Base-by-base conservation (phyloP, 2,797 vertebrate genomes). In the Micrastur ruficollis region DNA sequence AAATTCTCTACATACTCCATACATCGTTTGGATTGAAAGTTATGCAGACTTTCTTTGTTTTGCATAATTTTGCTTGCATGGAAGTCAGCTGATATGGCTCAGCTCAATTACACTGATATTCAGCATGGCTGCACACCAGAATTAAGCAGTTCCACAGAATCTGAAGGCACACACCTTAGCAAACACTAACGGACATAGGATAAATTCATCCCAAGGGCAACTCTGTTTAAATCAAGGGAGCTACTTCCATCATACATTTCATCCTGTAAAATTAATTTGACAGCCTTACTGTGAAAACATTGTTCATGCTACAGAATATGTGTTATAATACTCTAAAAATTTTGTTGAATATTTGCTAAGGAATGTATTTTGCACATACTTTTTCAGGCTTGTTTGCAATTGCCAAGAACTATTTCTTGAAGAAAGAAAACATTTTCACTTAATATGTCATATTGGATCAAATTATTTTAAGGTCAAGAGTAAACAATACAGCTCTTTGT, bases 401-500 rank as follows among this genome's bases (percentile, higher is more conserved):
- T 94, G 92, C 78, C 89, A 94, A 89, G 36, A 96, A 82, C 36
- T 58, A 71, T 93, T 87, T 92, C 44, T 67, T 47, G 32, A 93
- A 86, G 72, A 92, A 92, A 89, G 59, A 65, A 93, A 94, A 91
- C 32, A 92, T 71, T 96, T 93, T 83, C 93, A 61, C n/a, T 67
- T 92, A 91, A 40, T 84, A 63, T 81, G 89, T 89, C 94, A 78
- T n/a, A 76, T 68, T 56, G 42, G 61, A 85, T 97, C 81, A 91
- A 67, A 85, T 92, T 94, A 52, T 94, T 94, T 80, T 93, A 87
- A 93, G 84, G 74, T 87, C 83, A 80, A 73, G 67, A 92, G 86
- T 94, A 96, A 96, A 94, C 86, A 96, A 87, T 63, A 63, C 55
- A 66, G 61, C 67, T 91, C 46, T 94, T 92, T 82, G 67, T 85